Evolutionary conservation across 2,797 vertebrate species (phyloP), one percentile per base, ranked within the genome.

Genomic region (Cryptoblepharus egeriae): DNA sequence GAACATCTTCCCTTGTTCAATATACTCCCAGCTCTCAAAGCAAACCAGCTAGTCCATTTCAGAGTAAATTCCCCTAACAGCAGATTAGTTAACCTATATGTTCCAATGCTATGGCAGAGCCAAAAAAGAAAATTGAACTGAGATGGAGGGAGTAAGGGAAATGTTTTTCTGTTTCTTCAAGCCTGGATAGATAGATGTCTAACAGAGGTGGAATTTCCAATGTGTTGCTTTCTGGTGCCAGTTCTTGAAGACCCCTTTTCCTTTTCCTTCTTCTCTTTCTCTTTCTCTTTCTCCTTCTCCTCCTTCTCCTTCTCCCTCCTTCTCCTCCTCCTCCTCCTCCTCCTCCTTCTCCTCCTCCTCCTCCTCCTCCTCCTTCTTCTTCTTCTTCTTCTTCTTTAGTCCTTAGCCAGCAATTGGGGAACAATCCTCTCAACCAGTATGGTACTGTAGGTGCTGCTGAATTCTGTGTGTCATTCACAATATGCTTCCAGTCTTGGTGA

Each of bases 21-120:
- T 60, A 60, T 75, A 82, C 71, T 60, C 20, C 63, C 45, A 32
- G n/a, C 28, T 68, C 35, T 71, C 22, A 30, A 52, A 72, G 55
- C 57, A 80, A 63, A 49, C 22, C 12, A 28, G 22, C 39, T 49
- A 63, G 57, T 35, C 57, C 58, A 80, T 63, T 80, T 80, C n/a
- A 63, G 30, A 80, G 58, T 16, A 72, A 63, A 80, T 80, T 72
- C 78, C 78, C 78, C 63, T 49, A 72, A 61, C 78, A 80, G 68
- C 39, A 28, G 57, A 57, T 72, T 72, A 71, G 78, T 72, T 80
- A 80, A 63, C 57, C 68, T 72, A 72, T 35, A 80, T 80, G 39
- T 80, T 72, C n/a, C 45, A 80, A 71, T 71, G 57, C 30, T 26
- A 20, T 61, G 30, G 39, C 57, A 49, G 58, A 80, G 39, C 57